Evolutionary conservation across 2,113 vertebrate genomes (phyloP).

Genomic region (Lophura nycthemera): DNA sequence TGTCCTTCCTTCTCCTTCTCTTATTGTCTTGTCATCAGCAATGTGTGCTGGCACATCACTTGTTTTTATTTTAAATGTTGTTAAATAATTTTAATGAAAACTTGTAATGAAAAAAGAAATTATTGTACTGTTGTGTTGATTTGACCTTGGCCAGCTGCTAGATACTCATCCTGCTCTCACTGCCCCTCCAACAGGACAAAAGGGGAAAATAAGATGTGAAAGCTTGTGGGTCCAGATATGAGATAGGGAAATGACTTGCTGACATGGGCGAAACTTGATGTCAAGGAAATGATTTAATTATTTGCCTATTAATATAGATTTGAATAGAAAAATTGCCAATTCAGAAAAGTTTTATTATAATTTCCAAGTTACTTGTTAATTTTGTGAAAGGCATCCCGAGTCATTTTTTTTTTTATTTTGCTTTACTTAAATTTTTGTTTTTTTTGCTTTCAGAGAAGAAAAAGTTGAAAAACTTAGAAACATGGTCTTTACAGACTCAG

Average conservation of each 20-base stretch:
- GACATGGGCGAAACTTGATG: not conserved
- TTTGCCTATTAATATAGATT: not conserved
- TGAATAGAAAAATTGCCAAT: not conserved
- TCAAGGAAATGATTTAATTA: not conserved
- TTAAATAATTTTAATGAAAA: not conserved
- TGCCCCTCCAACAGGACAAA: not conserved
- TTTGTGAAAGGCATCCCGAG: not conserved
- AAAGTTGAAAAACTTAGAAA: not conserved
- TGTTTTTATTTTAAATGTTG: not conserved
- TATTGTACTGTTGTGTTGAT: not conserved
- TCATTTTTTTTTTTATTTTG: not conserved
- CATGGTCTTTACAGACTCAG: not conserved
- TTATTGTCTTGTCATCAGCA: not conserved
- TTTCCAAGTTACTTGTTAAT: not conserved
- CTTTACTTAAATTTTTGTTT: not conserved
- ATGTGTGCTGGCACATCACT: not conserved
- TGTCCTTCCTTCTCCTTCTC: not conserved
- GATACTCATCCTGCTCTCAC: not conserved
- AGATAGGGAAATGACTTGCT: fast-evolving
- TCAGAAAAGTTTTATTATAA: not conserved
- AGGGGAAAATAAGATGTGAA: not conserved
- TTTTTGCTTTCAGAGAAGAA: not conserved
- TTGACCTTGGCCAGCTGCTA: not conserved
- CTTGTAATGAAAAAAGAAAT: not conserved
- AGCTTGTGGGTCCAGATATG: not conserved